Conservation (phyloP, 1,140 invertebrate genomes). For the Sminthurinus signatus region DNA sequence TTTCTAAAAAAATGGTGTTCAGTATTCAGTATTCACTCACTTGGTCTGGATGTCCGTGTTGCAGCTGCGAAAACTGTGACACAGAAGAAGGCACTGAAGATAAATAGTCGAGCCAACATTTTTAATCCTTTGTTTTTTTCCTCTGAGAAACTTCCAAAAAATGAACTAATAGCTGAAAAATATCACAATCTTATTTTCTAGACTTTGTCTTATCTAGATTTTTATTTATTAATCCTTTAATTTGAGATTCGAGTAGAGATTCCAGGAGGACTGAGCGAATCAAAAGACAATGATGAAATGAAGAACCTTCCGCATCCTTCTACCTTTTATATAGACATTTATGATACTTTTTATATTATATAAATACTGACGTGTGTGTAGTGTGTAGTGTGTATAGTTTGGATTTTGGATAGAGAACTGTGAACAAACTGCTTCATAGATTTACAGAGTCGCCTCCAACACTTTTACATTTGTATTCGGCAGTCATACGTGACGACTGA, state of each 20-base stretch:
- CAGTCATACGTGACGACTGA: too few relatives aligned
- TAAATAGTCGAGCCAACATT: constrained; percentile 3
- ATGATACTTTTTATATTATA: too few relatives aligned
- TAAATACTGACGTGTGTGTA: too few relatives aligned
- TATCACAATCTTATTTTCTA: too few relatives aligned
- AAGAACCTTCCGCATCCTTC: constrained; percentile 4
- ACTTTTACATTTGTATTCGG: too few relatives aligned
- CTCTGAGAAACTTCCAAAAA: not conserved
- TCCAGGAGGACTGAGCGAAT: not conserved
- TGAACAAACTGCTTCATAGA: too few relatives aligned
- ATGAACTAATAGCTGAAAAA: too few relatives aligned
- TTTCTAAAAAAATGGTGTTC: not conserved
- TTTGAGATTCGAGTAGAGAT: not conserved
- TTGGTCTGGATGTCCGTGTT: constrained; percentile 20
- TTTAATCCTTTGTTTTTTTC: not conserved
- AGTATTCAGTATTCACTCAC: constrained; percentile 11
- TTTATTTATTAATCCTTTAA: too few relatives aligned
- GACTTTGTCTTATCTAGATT: too few relatives aligned
- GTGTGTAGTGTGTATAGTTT: too few relatives aligned
- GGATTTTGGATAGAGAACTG: too few relatives aligned
- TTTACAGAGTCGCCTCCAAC: too few relatives aligned
- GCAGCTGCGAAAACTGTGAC: not conserved
- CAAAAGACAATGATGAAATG: constrained; percentile 11
- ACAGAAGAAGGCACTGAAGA: constrained; percentile 1
- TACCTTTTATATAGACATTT: not conserved